Evolutionary conservation across 2,113 vertebrate species (phyloP), one percentile per base, ranked within the genome.

Genomic region (Callopanchax toddi): DNA sequence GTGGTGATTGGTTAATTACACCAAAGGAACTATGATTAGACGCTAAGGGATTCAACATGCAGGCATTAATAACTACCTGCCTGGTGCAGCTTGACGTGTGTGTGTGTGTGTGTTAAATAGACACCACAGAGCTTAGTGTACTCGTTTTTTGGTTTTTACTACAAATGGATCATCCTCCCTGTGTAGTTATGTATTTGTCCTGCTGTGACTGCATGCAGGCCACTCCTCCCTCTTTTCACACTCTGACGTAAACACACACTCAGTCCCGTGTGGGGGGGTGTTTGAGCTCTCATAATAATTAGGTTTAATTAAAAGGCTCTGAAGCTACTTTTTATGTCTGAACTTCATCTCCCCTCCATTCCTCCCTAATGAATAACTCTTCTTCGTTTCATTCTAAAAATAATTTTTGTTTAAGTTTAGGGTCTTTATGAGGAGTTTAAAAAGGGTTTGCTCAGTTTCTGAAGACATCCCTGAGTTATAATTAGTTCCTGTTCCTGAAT

Each of bases 1-100:
- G 42, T 55, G 67, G 50, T 71, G 86, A 90, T 86, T 82, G 81
- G 78, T 85, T 87, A 84, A 88, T 90, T 87, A 87, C 78, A 71
- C 71, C 29, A 54, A 60, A 43, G 51, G 53, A 46, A 59, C 55
- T 80, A 59, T 81, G 76, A 88, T 90, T 81, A 84, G 74, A 84
- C 75, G 80, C 67, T 57, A 63, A 54, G 39, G 32, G 59, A 48
- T 61, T 16, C 71, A 76, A 76, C 71, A 75, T 64, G 60, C 65
- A 53, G 23, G 40, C 63, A 62, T 51, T 80, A 84, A 88, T 83
- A 48, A 75, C 60, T 20, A 52, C 72, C 67, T 75, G 58, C 65
- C 73, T 65, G 63, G n/a, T 62, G 40, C 36, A 53, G 7, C 55
- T 58, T 0, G 52, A 15, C 45, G 43, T 65, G 66, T 67, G 46